A percentile compares a stretch with the other conserved stretches of the same genome.
Evolutionary conservation across 1,140 invertebrate genomes (phyloP).

Genomic region (Scaptomyza pallida): DNA sequence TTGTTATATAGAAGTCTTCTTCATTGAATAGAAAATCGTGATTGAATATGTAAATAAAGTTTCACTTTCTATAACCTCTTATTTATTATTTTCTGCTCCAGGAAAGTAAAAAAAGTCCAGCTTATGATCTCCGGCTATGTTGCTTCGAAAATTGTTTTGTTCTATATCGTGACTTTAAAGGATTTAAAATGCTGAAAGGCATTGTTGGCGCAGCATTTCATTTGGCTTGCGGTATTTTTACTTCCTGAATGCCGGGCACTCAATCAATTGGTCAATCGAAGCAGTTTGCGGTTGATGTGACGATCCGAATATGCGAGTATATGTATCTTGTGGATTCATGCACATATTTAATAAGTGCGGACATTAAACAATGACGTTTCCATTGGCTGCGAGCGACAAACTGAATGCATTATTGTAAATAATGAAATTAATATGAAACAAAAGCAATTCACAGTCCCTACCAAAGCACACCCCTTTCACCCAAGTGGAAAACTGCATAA

Average conservation of each 20-base stretch:
- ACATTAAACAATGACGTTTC: slow-evolving; percentile 33
- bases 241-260: slow-evolving; percentile 13
- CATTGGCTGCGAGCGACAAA: slow-evolving; percentile 4
- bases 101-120: too few relatives aligned
- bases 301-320: slow-evolving; percentile 1
- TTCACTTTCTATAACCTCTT: too few relatives aligned
- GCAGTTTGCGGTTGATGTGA: not conserved
- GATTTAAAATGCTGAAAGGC: not conserved
- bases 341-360: slow-evolving; percentile 7
- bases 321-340: not conserved
- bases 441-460: not conserved
- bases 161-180: slow-evolving; percentile 6
- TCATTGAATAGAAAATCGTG: too few relatives aligned
- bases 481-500: slow-evolving; percentile 31
- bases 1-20: too few relatives aligned
- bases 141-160: not conserved
- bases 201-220: not conserved
- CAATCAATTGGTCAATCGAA: slow-evolving; percentile 17
- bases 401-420: slow-evolving; percentile 32
- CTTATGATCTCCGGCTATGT: too few relatives aligned
- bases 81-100: not conserved
- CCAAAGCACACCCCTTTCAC: not conserved
- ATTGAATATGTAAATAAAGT: too few relatives aligned
- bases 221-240: not conserved
- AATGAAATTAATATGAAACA: slow-evolving; percentile 26